Evolutionary conservation across 2,888 invertebrate genomes (phyloP).

Genomic region (Argyresthia goedartella): DNA sequence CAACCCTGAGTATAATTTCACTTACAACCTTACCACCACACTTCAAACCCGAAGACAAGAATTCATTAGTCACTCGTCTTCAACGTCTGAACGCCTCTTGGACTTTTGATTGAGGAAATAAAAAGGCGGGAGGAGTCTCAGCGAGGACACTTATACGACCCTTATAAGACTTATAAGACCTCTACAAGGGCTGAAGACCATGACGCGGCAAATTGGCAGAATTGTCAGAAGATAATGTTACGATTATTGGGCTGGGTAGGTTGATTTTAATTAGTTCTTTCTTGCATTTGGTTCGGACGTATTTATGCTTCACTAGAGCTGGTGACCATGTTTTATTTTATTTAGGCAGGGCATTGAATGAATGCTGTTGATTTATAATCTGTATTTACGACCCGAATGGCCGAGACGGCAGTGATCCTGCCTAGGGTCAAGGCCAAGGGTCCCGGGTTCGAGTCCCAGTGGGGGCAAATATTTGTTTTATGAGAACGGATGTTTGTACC

Average conservation of each 20-base stretch:
- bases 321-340: too few species aligned
- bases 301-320: background rate
- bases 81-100: constrained; percentile 46
- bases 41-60: constrained; percentile 16
- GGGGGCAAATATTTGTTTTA: too few species aligned
- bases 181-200: background rate
- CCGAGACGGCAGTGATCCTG: too few species aligned
- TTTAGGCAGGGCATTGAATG: too few species aligned
- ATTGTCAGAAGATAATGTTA: constrained; percentile 24
- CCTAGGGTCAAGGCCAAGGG: too few species aligned
- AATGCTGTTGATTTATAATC: too few species aligned
- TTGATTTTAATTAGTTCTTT: background rate
- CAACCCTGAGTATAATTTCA: background rate
- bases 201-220: constrained; percentile 35
- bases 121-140: constrained; percentile 26
- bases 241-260: background rate
- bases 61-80: constrained; percentile 59
- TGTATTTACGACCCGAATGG: too few species aligned
- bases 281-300: background rate
- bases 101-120: constrained; percentile 65
- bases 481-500: too few species aligned
- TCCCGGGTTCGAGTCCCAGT: too few species aligned
- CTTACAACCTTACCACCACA: background rate
- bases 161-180: too few species aligned
- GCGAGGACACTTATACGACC: too few species aligned